Percentiles rank a stretch among this genome's conserved stretches.
Evolutionary conservation across 1,140 invertebrate species (phyloP).

Genomic region (Atopsyche davidsoni): DNA sequence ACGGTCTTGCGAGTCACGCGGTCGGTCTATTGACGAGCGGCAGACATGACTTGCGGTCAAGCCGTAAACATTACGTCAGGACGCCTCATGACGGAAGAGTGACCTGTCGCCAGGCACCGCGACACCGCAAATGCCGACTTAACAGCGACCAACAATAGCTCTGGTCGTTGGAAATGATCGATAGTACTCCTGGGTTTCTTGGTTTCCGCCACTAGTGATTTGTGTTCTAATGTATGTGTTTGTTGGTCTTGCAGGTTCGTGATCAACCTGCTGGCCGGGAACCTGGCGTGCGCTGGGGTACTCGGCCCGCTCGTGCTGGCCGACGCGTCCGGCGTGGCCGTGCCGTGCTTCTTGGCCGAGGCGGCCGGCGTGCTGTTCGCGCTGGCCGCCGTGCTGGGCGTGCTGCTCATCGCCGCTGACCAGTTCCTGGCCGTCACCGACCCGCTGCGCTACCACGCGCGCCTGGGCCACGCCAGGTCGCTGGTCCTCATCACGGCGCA

Average conservation of each 20-base stretch:
- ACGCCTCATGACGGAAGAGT: too few species aligned
- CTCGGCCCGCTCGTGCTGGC: conserved; percentile 44
- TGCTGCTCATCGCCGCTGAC: conserved; percentile 77
- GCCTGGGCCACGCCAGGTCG: conserved; percentile 66
- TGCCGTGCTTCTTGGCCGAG: conserved; percentile 40
- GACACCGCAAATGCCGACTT: too few species aligned
- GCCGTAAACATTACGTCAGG: too few species aligned
- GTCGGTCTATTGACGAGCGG: too few species aligned
- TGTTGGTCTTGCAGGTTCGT: conserved; percentile 40
- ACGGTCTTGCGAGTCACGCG: too few species aligned
- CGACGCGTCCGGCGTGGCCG: conserved; percentile 33
- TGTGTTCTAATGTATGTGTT: conserved; percentile 9
- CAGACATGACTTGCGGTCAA: too few species aligned
- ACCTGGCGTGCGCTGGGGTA: conserved; percentile 43
- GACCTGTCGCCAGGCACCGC: too few species aligned
- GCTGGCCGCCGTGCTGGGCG: conserved; percentile 51
- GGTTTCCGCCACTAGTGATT: too few species aligned
- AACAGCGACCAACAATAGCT: too few species aligned
- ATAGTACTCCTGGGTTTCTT: too few species aligned
- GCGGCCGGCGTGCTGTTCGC: conserved; percentile 39
- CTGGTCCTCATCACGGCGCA: conserved; percentile 60
- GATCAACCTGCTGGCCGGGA: conserved; percentile 46
- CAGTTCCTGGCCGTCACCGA: conserved; percentile 83
- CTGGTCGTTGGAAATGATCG: too few species aligned
- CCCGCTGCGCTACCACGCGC: conserved; percentile 75